Base-by-base conservation (phyloP, 2,888 invertebrate genomes). In the Ptilodon capucinus region DNA sequence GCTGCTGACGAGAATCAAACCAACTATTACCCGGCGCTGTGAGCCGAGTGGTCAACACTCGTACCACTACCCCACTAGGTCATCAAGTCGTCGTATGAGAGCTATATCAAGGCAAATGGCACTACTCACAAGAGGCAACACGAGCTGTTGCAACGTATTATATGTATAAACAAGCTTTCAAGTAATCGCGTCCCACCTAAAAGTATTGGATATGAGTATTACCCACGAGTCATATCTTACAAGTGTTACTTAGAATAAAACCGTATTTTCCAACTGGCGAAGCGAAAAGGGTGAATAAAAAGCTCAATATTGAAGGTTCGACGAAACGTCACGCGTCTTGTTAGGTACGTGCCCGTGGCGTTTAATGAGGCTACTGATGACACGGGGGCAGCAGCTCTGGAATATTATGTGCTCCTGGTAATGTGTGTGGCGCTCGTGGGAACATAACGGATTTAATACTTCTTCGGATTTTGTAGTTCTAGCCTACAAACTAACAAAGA, bases 341-440 rank as follows among this genome's bases (percentile, higher is more conserved):
- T 76, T 75, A 74, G 57, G 44, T 50, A 76, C 76, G 76, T 76
- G 76, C 63, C 56, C 53, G 59, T 44, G 44, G 44, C 54, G 40
- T 38, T 51, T 71, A 73, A 73, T 72, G 71, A 71, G 62, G 58
- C 59, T 54, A 36, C 48, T 25, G 59, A 48, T 59, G 60, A 56
- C 47, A 48, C 40, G 34, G 38, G 39, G 42, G 34, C 34, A 28
- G 18, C 38, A 28, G 18, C 38, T 25, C 42, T 53, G 44, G 42
- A 48, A 40, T 38, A 36, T 45, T 42, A 40, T 35, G 40, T 23
- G 18, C 40, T 51, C 28, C 45, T 44, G 25, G 45, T 50, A 48
- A 57, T 55, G 47, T 54, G 41, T 32, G 39, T 51, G 35, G 49
- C 34, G 32, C 40, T 30, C 25, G 45, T 39, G 41, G 45, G 48